phyloP scores from a whole-genome alignment of 2,888 invertebrate genomes.

The Cotesia congregata region DNA sequence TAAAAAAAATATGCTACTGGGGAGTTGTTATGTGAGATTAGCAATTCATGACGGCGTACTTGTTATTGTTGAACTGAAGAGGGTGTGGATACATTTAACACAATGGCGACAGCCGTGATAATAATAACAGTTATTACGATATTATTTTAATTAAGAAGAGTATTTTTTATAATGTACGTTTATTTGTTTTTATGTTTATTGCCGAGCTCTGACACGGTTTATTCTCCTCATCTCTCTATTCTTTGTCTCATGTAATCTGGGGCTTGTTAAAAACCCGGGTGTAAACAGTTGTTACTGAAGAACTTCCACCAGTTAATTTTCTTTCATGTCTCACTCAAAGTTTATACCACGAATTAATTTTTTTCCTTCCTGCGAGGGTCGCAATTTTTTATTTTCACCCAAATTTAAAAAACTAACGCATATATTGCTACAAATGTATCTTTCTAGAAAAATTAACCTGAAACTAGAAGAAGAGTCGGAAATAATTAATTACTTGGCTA shows the following conservation, averaged over 20 bases:
- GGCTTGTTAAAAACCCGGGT: constrained; percentile 69
- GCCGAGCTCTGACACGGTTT: constrained; percentile 41
- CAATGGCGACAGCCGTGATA: constrained; percentile 63
- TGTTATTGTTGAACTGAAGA: constrained; percentile 62
- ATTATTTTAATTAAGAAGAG: constrained; percentile 64
- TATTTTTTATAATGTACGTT: constrained; percentile 51
- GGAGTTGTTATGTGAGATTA: constrained; percentile 58
- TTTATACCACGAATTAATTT: background rate
- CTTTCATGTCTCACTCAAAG: background rate
- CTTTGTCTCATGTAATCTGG: constrained; percentile 47
- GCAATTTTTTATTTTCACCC: no score
- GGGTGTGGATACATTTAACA: constrained; percentile 60
- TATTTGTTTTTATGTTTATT: constrained; percentile 28
- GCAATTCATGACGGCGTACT: constrained; percentile 67
- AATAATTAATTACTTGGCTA: background rate
- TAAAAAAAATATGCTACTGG: constrained; percentile 24
- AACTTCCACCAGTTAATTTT: constrained; percentile 55
- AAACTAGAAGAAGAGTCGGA: no score
- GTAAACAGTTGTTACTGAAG: constrained; percentile 72
- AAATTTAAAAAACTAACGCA: no score
- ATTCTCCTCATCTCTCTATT: constrained; percentile 43
- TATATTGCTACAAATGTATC: no score
- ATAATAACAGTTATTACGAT: constrained; percentile 70
- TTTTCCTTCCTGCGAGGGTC: background rate
- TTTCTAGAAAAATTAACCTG: no score